Evolutionary conservation across 92 coral and sea anemone genomes (phyloP).

Genomic region (Zoanthus sansibaricus): DNA sequence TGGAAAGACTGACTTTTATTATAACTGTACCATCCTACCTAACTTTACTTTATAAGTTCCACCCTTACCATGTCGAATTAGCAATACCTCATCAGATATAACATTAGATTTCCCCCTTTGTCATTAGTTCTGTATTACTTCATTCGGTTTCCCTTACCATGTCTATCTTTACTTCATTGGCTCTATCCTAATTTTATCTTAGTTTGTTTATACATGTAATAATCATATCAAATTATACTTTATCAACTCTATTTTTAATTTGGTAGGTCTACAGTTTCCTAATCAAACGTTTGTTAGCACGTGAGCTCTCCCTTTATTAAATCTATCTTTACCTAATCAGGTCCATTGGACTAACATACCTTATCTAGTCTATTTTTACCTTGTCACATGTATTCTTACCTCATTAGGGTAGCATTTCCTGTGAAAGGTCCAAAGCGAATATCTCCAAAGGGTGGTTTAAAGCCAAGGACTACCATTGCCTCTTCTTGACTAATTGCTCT

Average conservation of each 20-base stretch:
- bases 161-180: not conserved
- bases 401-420: constrained; percentile 85
- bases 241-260: too few species aligned
- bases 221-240: too few species aligned
- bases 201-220: too few species aligned
- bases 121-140: not conserved
- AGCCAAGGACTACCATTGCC: constrained; percentile 72
- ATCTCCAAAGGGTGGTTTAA: constrained; percentile 83
- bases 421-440: constrained; percentile 87
- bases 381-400: constrained; percentile 39
- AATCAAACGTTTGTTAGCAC: not conserved
- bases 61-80: not conserved
- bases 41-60: not conserved
- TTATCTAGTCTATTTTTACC: not conserved
- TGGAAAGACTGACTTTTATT: too few species aligned
- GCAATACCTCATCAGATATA: not conserved
- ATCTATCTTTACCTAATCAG: not conserved
- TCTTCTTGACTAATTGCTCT: constrained; percentile 76
- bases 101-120: not conserved
- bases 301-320: not conserved
- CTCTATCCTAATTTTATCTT: not conserved
- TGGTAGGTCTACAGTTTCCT: constrained; percentile 10
- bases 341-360: not conserved
- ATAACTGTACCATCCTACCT: not conserved
- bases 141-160: not conserved